Base-by-base conservation (phyloP, 2,113 vertebrate genomes). In the Peucedramus taeniatus region DNA sequence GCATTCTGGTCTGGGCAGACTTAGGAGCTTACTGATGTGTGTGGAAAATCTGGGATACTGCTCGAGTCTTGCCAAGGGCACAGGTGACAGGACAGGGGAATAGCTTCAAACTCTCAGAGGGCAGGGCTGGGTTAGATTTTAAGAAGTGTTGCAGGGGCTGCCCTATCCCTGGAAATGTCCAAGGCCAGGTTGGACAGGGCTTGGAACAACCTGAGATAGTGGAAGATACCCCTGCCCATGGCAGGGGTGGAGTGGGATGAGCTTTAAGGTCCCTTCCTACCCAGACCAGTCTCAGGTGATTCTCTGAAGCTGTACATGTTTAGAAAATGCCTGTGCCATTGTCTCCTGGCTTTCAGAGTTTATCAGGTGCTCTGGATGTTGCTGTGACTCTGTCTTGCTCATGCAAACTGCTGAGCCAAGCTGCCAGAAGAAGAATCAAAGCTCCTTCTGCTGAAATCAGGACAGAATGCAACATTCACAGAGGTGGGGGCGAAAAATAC, bases 201-300 rank as follows among this genome's bases (percentile, higher is more conserved):
- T 54, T 27, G 63, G n/a, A 54, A 7, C 51, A 66, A 0, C 8
- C 13, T 45, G 61, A 54, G 24, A 2, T 1, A 2, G 7, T 2
- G 39, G 24, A 4, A 40, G 6, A 5, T 47, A n/a, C 39, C 33
- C 44, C 37, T 66, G 33, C 21, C 51, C 23, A 3, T 14, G 44
- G 60, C 50, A 72, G 23, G 37, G 1, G 1, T 37, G 18, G 15
- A 3, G 17, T 23, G 39, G 21, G 45, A 8, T 39, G 28, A 13
- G 13, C 45, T 74, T n/a, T 17, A 10, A 51, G 37, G 44, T 30
- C 19, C 33, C 2, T 45, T 45, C 28, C 20, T 30, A 1, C 19
- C 2, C 69, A 59, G 26, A 10, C 13, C 24, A 4, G 7, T 22
- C 24, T 11, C 47, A 31, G 54, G 35, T 40, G 35, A 9, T 31